Evolutionary conservation across 2,113 vertebrate species (phyloP).

Genomic region (Alligator sinensis): DNA sequence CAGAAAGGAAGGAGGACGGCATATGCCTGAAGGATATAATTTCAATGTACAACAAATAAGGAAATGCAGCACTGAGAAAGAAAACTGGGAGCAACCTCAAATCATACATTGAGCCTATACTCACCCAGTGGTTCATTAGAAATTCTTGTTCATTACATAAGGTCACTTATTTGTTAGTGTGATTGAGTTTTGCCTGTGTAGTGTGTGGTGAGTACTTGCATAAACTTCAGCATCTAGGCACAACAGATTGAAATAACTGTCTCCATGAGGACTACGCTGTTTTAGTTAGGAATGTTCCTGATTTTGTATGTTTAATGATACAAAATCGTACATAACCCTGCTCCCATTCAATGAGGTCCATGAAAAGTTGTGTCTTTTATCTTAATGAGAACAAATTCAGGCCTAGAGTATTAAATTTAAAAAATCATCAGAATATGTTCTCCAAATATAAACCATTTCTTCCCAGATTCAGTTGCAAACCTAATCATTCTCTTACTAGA

Average conservation of each 20-base stretch:
- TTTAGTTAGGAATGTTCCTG: constrained; percentile 10
- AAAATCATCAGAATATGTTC: constrained; percentile 44
- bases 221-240: constrained; percentile 8
- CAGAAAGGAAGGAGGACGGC: constrained; percentile 1
- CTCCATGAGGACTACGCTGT: background rate
- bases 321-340: constrained; percentile 1
- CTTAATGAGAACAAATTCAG: constrained; percentile 15
- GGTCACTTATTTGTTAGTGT: background rate
- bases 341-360: background rate
- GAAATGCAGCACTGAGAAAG: constrained; percentile 5
- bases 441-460: constrained; percentile 3
- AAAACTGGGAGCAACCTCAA: background rate
- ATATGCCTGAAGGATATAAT: background rate
- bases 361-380: background rate
- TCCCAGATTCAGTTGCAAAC: constrained; percentile 26
- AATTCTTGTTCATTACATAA: constrained; percentile 26
- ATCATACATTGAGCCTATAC: background rate
- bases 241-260: constrained; percentile 34
- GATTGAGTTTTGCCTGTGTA: background rate
- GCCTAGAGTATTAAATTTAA: constrained; percentile 20
- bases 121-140: background rate
- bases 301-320: background rate
- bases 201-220: background rate
- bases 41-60: background rate
- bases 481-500: background rate